These are phyloP conservation scores for Sweltsa coloradensis DNA, from an alignment of 1,140 invertebrate genomes.

Conservation along the genomic window DNA sequence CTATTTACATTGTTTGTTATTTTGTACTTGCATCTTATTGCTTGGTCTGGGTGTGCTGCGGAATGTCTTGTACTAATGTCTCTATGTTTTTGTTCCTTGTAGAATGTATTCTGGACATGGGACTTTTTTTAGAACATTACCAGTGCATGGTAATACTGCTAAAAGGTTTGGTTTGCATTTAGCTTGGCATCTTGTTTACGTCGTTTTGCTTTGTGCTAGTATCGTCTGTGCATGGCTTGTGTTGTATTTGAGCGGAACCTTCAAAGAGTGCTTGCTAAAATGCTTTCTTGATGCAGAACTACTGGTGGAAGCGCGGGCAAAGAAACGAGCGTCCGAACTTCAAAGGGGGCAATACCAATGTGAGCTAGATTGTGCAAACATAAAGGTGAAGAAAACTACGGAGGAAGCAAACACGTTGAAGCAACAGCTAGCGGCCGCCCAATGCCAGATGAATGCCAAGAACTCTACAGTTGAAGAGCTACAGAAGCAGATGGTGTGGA, in stretches of 20 bases:
- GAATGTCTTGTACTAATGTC: constrained; percentile 7
- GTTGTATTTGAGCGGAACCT: not conserved
- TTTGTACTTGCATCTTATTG: too few species aligned
- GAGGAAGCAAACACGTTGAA: constrained; percentile 27
- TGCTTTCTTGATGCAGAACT: constrained; percentile 16
- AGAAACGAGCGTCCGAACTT: constrained; percentile 17
- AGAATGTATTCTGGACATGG: constrained; percentile 3
- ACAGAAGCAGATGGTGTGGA: constrained; percentile 4
- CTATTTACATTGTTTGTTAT: too few species aligned
- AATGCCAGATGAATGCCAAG: constrained; percentile 8
- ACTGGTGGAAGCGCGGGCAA: constrained; percentile 17
- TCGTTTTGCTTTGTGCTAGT: too few species aligned
- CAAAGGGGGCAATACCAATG: constrained; percentile 28
- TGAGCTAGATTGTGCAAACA: constrained; percentile 16
- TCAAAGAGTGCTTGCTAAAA: not conserved
- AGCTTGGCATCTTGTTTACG: too few species aligned
- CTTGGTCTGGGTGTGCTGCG: too few species aligned
- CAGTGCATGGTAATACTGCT: constrained; percentile 10
- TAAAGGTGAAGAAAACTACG: constrained; percentile 18
- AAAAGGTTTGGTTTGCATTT: constrained; percentile 14
- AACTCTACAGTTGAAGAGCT: constrained; percentile 6
- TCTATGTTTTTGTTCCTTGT: constrained; percentile 10
- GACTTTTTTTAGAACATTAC: constrained; percentile 11
- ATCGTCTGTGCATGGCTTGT: not conserved
- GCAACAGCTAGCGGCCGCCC: constrained; percentile 18